These are phyloP conservation scores for Bovichtus diacanthus DNA, from an alignment of 2,797 vertebrate species.

Conservation along the genomic window DNA sequence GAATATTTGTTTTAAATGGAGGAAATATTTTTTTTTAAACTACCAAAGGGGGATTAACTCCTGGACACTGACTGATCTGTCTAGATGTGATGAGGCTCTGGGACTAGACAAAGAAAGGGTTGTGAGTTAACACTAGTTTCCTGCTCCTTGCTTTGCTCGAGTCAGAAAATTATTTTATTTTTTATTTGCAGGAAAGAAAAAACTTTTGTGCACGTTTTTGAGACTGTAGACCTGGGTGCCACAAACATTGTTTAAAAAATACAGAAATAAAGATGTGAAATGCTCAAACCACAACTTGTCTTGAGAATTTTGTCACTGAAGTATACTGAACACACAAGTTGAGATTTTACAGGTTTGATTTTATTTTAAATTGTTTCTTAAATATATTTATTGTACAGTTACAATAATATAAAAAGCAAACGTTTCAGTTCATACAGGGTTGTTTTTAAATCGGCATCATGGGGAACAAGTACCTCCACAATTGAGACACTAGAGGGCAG, in stretches of 20 bases:
- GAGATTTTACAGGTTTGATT: conserved; percentile 61
- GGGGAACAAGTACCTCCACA: conserved; percentile 65
- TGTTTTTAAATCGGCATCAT: conserved; percentile 62
- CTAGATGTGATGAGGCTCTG: conserved; percentile 77
- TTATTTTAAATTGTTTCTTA: conserved; percentile 82
- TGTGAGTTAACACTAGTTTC: conserved; percentile 83
- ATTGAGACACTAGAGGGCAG: conserved; percentile 80
- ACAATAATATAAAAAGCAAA: conserved; percentile 81
- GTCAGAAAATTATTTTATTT: conserved; percentile 79
- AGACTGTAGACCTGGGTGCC: conserved; percentile 86
- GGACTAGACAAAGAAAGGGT: conserved; percentile 78
- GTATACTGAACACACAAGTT: neutral
- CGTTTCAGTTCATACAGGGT: conserved; percentile 56
- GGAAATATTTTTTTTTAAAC: conserved; percentile 83
- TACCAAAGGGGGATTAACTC: conserved; percentile 80
- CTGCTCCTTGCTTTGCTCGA: conserved; percentile 85
- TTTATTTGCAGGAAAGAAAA: conserved; percentile 83
- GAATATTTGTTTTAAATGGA: conserved; percentile 87
- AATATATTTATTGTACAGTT: conserved; percentile 86
- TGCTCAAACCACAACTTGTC: conserved; percentile 77
- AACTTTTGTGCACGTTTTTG: conserved; percentile 86
- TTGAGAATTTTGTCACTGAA: conserved; percentile 29
- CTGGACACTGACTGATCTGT: conserved; percentile 77
- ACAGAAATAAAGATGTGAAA: conserved; percentile 85
- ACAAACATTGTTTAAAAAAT: conserved; percentile 84